Evolutionary conservation across 1,140 invertebrate genomes (phyloP).

Genomic region (Doryteuthis pealeii): DNA sequence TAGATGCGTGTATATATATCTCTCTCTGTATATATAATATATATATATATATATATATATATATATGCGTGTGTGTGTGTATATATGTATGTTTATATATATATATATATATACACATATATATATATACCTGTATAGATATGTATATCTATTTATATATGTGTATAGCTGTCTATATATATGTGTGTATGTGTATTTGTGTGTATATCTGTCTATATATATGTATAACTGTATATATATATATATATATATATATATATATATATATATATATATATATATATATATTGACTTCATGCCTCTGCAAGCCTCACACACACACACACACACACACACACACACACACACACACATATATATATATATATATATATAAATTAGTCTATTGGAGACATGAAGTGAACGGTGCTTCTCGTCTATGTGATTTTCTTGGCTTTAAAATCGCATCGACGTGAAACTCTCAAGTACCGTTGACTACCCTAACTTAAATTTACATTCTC

Average conservation of each 20-base stretch:
- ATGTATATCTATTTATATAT: too few species aligned
- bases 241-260: constrained; percentile 1
- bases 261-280: constrained; percentile 8
- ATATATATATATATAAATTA: not conserved
- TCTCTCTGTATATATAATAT: not conserved
- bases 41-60: not conserved
- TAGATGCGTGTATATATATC: not conserved
- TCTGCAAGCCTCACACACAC: too few species aligned
- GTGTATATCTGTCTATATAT: too few species aligned
- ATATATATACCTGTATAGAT: too few species aligned
- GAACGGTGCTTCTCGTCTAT: not conserved
- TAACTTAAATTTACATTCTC: not conserved
- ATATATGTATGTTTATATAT: constrained; percentile 12
- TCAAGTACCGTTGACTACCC: not conserved
- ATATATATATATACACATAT: not conserved
- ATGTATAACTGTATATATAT: too few species aligned
- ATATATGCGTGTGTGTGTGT: constrained; percentile 9
- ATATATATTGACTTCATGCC: too few species aligned
- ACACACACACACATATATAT: constrained; percentile 12
- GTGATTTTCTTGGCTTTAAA: too few species aligned
- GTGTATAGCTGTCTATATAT: too few species aligned
- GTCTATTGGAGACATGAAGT: constrained; percentile 10
- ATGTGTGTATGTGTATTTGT: too few species aligned
- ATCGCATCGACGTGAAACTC: not conserved
- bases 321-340: not conserved